Evolutionary conservation across 2,888 invertebrate genomes (phyloP).

Genomic region (Sialis fuliginosa): DNA sequence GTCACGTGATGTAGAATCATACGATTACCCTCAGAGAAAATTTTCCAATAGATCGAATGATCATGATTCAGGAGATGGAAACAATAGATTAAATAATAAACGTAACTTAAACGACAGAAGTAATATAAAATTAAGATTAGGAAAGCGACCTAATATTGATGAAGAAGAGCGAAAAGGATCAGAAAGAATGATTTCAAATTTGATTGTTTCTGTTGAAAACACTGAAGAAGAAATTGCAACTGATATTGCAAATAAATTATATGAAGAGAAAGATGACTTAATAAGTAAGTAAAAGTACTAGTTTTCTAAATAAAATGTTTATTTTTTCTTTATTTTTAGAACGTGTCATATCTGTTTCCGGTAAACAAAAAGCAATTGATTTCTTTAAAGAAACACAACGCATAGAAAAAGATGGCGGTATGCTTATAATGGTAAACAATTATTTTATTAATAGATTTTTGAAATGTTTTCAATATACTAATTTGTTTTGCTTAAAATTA

Average conservation of each 20-base stretch:
- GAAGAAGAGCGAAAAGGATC: conserved; percentile 32
- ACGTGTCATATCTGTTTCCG: conserved; percentile 50
- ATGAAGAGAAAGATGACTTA: conserved; percentile 55
- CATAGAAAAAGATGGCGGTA: conserved; percentile 70
- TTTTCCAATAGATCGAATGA: conserved; percentile 22
- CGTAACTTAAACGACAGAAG: conserved; percentile 37
- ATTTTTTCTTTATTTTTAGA: conserved; percentile 28
- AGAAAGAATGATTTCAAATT: conserved; percentile 37
- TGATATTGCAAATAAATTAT: conserved; percentile 56
- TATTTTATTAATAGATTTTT: too few species aligned
- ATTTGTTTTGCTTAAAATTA: too few species aligned
- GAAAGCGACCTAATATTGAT: conserved; percentile 29
- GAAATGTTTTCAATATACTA: too few species aligned
- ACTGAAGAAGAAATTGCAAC: conserved; percentile 40
- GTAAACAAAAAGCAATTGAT: conserved; percentile 53
- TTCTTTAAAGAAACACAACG: conserved; percentile 64
- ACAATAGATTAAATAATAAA: conserved; percentile 28
- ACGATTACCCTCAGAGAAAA: conserved; percentile 49
- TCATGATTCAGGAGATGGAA: conserved; percentile 4
- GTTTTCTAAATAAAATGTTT: not conserved
- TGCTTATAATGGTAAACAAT: conserved; percentile 54
- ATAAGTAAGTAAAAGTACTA: conserved; percentile 34
- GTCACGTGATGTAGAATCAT: conserved; percentile 55
- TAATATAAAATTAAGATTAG: conserved; percentile 36
- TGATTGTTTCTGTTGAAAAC: conserved; percentile 31